Evolutionary conservation across 1,140 invertebrate species (phyloP).

Genomic region (Nasonia vitripennis): DNA sequence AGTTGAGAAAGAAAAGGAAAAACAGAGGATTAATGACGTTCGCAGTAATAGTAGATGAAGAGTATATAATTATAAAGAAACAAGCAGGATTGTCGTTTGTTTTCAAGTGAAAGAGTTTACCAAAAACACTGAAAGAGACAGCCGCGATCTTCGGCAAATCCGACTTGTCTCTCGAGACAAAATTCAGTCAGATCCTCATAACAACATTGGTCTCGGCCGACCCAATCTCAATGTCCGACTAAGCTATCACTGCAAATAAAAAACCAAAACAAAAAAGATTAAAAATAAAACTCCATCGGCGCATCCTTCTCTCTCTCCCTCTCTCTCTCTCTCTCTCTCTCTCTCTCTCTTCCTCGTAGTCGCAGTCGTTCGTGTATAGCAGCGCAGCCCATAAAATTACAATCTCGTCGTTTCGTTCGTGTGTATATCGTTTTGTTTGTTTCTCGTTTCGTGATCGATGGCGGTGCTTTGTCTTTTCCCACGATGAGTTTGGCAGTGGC

Average conservation of each 20-base stretch:
- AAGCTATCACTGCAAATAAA: conserved; percentile 72
- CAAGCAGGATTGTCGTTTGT: conserved; percentile 45
- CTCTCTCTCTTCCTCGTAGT: neutral
- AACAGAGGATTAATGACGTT: neutral
- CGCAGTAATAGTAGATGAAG: conserved; percentile 43
- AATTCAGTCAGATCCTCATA: conserved; percentile 33
- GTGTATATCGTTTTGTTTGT: neutral
- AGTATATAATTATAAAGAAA: conserved; percentile 37
- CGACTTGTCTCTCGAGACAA: conserved; percentile 37
- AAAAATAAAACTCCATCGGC: conserved; percentile 43
- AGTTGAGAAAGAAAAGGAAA: neutral
- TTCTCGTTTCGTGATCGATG: neutral
- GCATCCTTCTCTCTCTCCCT: neutral
- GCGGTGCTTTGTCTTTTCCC: neutral
- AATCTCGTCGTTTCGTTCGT: neutral
- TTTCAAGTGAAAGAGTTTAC: conserved; percentile 60
- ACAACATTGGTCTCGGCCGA: conserved; percentile 27
- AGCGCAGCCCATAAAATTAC: neutral
- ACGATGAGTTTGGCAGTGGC: conserved; percentile 26
- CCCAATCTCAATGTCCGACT: conserved; percentile 67
- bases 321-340: neutral
- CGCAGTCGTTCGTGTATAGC: neutral
- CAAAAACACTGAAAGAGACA: conserved; percentile 67
- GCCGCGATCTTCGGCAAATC: conserved; percentile 48
- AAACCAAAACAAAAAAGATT: conserved; percentile 59